phyloP scores from a whole-genome alignment of 2,797 vertebrate species.

The Leptodactylus fallax region DNA sequence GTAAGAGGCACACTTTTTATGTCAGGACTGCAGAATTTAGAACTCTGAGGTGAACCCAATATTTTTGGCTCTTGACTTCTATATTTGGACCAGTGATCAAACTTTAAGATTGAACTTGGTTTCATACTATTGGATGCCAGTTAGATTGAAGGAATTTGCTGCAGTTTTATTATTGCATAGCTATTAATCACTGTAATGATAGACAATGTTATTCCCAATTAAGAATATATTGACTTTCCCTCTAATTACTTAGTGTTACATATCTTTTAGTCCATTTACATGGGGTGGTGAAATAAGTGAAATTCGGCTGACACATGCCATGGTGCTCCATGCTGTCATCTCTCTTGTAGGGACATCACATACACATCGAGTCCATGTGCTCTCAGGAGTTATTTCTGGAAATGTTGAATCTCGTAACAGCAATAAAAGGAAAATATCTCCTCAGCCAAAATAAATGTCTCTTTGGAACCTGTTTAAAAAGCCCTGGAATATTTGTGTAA shows the following conservation, averaged over 20 bases:
- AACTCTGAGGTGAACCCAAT: too few species aligned
- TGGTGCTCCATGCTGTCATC: conserved; percentile 1
- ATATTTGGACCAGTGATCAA: too few species aligned
- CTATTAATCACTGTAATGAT: neutral
- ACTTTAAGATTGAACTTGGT: too few species aligned
- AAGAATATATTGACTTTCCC: neutral
- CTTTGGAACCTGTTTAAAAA: conserved; percentile 69
- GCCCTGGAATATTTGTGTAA: conserved; percentile 69
- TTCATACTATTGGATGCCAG: neutral
- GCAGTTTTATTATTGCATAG: neutral
- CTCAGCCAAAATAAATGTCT: conserved; percentile 78
- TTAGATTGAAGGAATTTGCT: neutral
- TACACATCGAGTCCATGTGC: conserved; percentile 66
- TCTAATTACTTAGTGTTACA: neutral
- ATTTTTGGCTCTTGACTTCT: too few species aligned
- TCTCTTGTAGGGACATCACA: conserved; percentile 68
- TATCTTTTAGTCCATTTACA: neutral
- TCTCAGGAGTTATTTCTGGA: conserved; percentile 80
- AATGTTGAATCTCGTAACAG: conserved; percentile 75
- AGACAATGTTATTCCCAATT: neutral
- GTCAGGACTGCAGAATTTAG: too few species aligned
- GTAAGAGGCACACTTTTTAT: too few species aligned
- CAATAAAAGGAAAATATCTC: conserved; percentile 75
- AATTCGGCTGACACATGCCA: conserved; percentile 32
- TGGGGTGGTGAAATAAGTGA: conserved; percentile 20